Evolutionary conservation across 2,797 vertebrate genomes (phyloP).

Genomic region (Centroberyx gerrardi): DNA sequence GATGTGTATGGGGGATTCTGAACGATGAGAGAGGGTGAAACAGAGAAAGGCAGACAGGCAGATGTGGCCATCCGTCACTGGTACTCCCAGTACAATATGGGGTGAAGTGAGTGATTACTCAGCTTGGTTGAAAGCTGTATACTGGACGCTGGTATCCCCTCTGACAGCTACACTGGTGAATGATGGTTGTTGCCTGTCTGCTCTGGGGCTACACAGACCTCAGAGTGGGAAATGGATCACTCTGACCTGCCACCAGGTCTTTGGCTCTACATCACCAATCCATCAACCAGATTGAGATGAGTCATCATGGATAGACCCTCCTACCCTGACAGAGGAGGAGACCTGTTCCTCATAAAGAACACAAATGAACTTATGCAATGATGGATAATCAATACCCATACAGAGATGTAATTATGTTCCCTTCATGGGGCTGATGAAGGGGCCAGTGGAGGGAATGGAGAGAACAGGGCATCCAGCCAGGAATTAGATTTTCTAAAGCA

Average conservation of each 20-base stretch:
- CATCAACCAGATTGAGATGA: constrained; percentile 40
- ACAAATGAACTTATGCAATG: constrained; percentile 15
- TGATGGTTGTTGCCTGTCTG: constrained; percentile 56
- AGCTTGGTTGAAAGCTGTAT: constrained; percentile 61
- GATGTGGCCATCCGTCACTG: constrained; percentile 69
- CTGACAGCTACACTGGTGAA: constrained; percentile 62
- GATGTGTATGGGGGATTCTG: too few species aligned
- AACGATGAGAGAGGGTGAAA: constrained; percentile 25
- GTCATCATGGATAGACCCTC: background rate
- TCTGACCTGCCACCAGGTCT: constrained; percentile 58
- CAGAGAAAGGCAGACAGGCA: constrained; percentile 39
- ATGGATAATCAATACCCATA: constrained; percentile 15
- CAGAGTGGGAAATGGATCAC: constrained; percentile 57
- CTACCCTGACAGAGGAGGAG: background rate
- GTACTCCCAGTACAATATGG: constrained; percentile 63
- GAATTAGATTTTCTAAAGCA: too few species aligned
- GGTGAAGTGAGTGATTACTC: constrained; percentile 69
- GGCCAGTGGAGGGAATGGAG: too few species aligned
- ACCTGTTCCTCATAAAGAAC: background rate
- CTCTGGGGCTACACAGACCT: constrained; percentile 37
- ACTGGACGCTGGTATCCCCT: constrained; percentile 56
- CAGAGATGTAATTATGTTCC: constrained; percentile 30
- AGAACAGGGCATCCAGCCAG: too few species aligned
- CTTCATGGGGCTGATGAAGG: too few species aligned
- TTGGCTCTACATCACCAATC: constrained; percentile 32